These are phyloP conservation scores for Bombus picipes DNA, from an alignment of 1,140 invertebrate species.

Conservation along the genomic window DNA sequence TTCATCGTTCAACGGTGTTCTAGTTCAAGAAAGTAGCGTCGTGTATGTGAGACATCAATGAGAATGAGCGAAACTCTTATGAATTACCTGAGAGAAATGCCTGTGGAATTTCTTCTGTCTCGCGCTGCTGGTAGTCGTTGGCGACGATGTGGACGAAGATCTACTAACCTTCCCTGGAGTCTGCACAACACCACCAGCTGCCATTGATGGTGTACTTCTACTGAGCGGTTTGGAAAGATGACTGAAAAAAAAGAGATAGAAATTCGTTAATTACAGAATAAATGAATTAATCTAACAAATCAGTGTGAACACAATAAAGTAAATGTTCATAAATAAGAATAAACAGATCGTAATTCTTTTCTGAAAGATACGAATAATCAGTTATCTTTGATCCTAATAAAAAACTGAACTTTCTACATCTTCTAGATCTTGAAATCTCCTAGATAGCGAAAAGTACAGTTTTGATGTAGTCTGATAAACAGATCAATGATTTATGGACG, in stretches of 20 bases:
- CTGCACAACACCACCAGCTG: constrained; percentile 70
- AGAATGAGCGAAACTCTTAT: neutral
- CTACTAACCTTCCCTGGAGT: constrained; percentile 73
- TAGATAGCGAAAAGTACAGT: neutral
- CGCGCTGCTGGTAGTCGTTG: constrained; percentile 75
- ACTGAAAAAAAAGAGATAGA: constrained; percentile 54
- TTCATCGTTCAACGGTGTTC: neutral
- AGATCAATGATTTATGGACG: neutral
- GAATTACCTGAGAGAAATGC: constrained; percentile 77
- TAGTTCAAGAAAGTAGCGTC: neutral
- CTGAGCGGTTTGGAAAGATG: constrained; percentile 78
- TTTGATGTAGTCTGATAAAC: neutral
- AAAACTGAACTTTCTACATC: neutral
- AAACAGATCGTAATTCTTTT: neutral
- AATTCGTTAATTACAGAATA: neutral
- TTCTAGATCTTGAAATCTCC: neutral
- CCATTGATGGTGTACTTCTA: constrained; percentile 79
- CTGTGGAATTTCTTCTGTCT: constrained; percentile 80
- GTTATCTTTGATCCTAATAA: neutral
- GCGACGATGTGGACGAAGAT: constrained; percentile 77
- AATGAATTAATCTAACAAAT: too few species aligned
- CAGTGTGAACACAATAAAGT: neutral
- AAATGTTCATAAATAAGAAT: neutral
- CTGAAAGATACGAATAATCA: too few species aligned
- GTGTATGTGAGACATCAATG: neutral